Evolutionary conservation across 2,888 invertebrate genomes (phyloP).

Genomic region (Macaria notata): DNA sequence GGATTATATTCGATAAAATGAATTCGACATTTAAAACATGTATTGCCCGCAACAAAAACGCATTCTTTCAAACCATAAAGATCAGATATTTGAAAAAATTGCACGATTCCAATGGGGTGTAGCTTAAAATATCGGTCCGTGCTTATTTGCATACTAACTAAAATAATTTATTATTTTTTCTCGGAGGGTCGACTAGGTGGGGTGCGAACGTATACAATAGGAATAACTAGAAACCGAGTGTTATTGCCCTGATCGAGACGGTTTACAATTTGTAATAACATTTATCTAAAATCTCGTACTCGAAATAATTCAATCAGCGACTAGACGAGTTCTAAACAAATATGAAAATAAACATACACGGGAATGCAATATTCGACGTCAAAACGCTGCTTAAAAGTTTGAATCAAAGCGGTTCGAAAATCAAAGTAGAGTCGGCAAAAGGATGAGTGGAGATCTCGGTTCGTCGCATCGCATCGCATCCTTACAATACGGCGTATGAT

Average conservation of each 20-base stretch:
- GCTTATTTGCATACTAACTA: constrained; percentile 82
- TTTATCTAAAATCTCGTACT: constrained; percentile 43
- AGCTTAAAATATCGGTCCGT: constrained; percentile 75
- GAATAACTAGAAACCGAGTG: constrained; percentile 76
- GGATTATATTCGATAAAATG: constrained; percentile 5
- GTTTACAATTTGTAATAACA: constrained; percentile 58
- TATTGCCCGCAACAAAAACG: constrained; percentile 33
- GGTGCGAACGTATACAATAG: constrained; percentile 70
- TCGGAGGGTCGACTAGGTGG: constrained; percentile 71
- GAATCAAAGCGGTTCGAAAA: constrained; percentile 77
- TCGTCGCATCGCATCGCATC: constrained; percentile 70
- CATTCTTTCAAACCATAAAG: constrained; percentile 67
- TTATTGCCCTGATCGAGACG: constrained; percentile 70
- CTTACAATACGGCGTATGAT: constrained; percentile 77
- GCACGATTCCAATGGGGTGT: constrained; percentile 74
- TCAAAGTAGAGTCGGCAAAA: constrained; percentile 74
- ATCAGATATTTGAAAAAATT: constrained; percentile 65
- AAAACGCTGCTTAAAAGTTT: constrained; percentile 77
- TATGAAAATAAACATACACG: constrained; percentile 69
- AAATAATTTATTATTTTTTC: constrained; percentile 83
- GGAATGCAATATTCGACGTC: constrained; percentile 76
- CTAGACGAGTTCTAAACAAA: constrained; percentile 60
- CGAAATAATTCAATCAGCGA: constrained; percentile 37
- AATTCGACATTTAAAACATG: constrained; percentile 36
- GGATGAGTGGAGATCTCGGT: constrained; percentile 56